Evolutionary conservation across 2,113 vertebrate species (phyloP), one percentile per base, ranked within the genome.

Genomic region (Alces alces): DNA sequence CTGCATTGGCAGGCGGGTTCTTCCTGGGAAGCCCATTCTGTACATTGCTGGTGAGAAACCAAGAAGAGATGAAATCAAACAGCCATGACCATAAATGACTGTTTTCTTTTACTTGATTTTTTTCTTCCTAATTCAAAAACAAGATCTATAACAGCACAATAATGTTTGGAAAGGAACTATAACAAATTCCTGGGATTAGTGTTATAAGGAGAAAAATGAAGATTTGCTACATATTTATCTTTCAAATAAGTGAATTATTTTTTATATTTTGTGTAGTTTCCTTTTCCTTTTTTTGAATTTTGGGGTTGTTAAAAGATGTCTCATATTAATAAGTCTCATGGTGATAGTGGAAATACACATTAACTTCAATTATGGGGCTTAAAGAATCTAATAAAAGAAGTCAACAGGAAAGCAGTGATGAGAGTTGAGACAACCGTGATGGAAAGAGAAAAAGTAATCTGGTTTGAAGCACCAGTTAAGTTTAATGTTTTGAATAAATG

Each of bases 401-500:
- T 4, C 36, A 89, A 66, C 85, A 97, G 85, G 87, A 55, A 93
- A 50, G 13, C 7, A 78, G 82, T 30, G 12, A n/a, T 70, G 87
- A 78, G 25, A 87, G 6, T 78, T 52, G 83, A 86, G 39, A 54
- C 45, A 96, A 85, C 57, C 52, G 66, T 66, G 60, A 92, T 95
- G 78, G 1, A 97, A 96, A 97, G 93, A 70, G 61, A 9, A 95
- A 97, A 47, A 86, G 45, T 39, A 82, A 94, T 96, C 70, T 93
- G 25, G 97, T 73, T 87, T 96, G 16, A 95, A 98, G 52, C 15
- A 6, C 97, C 95, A 97, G 96, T 98, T 97, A 98, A 88, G 30
- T 97, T 98, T 96, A 98, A 85, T 96, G 95, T 98, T 98, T 98
- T 96, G 50, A 93, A 17, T 86, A 97, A 98, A 96, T 83, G n/a